Conservation (phyloP, 2,113 vertebrate species). For the Istiophorus platypterus region DNA sequence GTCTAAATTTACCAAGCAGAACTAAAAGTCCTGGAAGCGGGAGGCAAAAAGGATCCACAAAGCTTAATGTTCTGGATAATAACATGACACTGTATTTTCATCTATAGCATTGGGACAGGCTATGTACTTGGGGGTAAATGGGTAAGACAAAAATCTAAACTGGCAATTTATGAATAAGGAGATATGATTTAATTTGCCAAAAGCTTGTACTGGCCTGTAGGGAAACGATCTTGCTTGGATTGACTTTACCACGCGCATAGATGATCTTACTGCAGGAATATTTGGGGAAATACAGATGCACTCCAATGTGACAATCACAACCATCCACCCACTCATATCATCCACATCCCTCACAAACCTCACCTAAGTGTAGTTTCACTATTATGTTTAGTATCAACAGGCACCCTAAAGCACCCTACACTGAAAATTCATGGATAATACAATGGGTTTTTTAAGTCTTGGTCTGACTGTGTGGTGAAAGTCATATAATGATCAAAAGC, state of each 20-base stretch:
- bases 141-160: constrained; percentile 11
- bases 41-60: constrained; percentile 34
- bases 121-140: neutral
- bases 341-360: neutral
- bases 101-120: neutral
- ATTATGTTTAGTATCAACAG: neutral
- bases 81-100: constrained; percentile 17
- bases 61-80: constrained; percentile 57
- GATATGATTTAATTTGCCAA: constrained; percentile 20
- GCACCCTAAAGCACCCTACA: neutral
- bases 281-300: constrained; percentile 17
- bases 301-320: neutral
- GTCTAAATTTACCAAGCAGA: constrained; percentile 61
- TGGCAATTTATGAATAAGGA: constrained; percentile 20
- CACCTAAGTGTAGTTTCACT: neutral
- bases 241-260: constrained; percentile 17
- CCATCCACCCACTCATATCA: neutral
- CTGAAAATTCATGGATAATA: neutral
- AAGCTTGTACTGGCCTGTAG: constrained; percentile 2
- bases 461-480: neutral
- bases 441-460: neutral
- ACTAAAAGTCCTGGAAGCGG: constrained; percentile 36
- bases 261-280: neutral
- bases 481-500: neutral
- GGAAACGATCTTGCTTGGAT: constrained; percentile 9